Evolutionary conservation across 2,797 vertebrate species (phyloP).

Genomic region (Enteromius unitaeniatus): DNA sequence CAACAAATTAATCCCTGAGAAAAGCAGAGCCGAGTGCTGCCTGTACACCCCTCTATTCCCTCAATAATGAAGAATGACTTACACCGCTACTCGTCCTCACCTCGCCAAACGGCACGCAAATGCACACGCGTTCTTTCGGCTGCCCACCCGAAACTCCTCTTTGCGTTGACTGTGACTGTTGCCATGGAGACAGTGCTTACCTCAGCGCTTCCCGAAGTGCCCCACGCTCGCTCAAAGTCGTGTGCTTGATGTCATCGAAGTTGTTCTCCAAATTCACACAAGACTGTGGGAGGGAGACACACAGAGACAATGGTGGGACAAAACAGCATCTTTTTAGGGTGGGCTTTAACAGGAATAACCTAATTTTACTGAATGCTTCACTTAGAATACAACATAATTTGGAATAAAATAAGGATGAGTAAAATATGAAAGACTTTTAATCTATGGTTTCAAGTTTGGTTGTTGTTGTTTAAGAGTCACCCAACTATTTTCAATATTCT

Average conservation of each 20-base stretch:
- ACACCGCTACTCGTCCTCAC: conserved; percentile 22
- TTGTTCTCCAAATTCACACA: conserved; percentile 59
- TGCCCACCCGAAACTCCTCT: conserved; percentile 45
- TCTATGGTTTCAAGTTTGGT: neutral
- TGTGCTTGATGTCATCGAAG: conserved; percentile 63
- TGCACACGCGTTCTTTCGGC: conserved; percentile 65
- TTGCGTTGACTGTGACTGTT: conserved; percentile 81
- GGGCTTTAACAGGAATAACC: neutral
- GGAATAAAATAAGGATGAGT: neutral
- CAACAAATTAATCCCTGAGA: conserved; percentile 91
- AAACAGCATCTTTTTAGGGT: neutral
- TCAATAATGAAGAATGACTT: conserved; percentile 90
- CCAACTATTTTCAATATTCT: too few relatives aligned
- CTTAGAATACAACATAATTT: neutral
- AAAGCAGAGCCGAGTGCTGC: conserved; percentile 86
- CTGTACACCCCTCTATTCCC: conserved; percentile 52
- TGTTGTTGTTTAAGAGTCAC: too few relatives aligned
- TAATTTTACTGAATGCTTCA: neutral
- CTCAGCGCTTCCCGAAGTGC: conserved; percentile 57
- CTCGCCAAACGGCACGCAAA: neutral
- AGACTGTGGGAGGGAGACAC: conserved; percentile 42
- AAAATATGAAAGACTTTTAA: neutral
- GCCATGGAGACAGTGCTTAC: conserved; percentile 84
- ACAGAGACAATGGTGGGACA: conserved; percentile 12
- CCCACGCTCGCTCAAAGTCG: conserved; percentile 57